These are phyloP conservation scores for Drosophila yakuba DNA, from an alignment of 1,140 invertebrate species.

Conservation along the genomic window DNA sequence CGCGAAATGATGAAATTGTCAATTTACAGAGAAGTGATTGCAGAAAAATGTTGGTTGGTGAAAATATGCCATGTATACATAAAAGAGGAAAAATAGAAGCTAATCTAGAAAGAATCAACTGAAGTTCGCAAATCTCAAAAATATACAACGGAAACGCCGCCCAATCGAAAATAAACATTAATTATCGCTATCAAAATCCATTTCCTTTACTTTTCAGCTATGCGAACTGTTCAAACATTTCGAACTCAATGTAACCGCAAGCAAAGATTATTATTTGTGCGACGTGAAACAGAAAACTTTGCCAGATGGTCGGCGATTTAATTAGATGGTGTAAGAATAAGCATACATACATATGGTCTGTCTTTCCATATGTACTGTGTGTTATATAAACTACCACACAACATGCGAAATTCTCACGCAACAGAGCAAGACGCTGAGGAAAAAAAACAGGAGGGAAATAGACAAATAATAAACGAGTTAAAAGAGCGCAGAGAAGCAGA, in stretches of 20 bases:
- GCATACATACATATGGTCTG: slow-evolving; percentile 23
- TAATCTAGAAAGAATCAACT: background rate
- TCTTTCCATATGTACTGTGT: slow-evolving; percentile 16
- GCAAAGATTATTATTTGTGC: slow-evolving; percentile 33
- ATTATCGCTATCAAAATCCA: slow-evolving; percentile 4
- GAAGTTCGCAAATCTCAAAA: no score
- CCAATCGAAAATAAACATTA: slow-evolving; percentile 11
- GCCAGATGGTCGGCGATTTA: slow-evolving; percentile 43
- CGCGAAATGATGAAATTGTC: background rate
- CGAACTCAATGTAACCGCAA: slow-evolving; percentile 24
- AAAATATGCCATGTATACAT: background rate
- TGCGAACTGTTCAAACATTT: background rate
- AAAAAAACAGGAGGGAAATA: slow-evolving; percentile 18
- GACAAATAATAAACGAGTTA: slow-evolving; percentile 45
- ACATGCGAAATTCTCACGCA: slow-evolving; percentile 77
- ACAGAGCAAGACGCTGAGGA: slow-evolving; percentile 54
- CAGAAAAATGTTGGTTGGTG: background rate
- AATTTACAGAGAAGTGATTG: background rate
- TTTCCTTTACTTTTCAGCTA: background rate
- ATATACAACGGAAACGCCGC: background rate
- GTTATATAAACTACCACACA: slow-evolving; percentile 56
- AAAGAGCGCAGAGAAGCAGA: slow-evolving; percentile 8
- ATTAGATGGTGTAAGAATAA: slow-evolving; percentile 42
- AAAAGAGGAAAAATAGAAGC: no score
- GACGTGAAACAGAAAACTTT: slow-evolving; percentile 44